Evolutionary conservation across 2,113 vertebrate genomes (phyloP).

Genomic region (Paradoxurus hermaphroditus): DNA sequence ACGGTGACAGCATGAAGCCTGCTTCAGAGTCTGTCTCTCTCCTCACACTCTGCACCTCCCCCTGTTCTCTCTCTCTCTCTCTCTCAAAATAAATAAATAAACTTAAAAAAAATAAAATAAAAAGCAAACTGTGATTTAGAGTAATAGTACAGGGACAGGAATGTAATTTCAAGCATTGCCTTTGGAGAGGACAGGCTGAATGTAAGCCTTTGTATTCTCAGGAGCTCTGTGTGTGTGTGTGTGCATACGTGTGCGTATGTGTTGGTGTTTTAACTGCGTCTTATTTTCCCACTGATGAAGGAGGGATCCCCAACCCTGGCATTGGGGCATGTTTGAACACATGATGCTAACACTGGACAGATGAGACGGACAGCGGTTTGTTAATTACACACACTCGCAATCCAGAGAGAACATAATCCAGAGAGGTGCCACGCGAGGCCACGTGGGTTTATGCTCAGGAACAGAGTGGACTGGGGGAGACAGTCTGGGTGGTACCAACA

Average conservation of each 20-base stretch:
- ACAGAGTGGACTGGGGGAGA: neutral
- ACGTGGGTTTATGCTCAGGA: neutral
- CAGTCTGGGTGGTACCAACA: neutral
- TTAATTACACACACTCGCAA: neutral
- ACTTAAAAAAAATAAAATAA: neutral
- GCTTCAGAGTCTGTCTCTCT: too few species aligned
- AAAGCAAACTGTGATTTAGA: neutral
- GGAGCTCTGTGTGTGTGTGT: neutral
- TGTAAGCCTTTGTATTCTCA: neutral
- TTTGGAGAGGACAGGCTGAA: neutral
- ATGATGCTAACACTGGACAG: neutral
- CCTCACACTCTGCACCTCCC: too few species aligned
- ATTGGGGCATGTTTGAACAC: neutral
- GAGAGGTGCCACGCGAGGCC: neutral
- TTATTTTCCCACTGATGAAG: neutral
- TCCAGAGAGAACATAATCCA: neutral
- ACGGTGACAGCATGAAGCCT: too few species aligned
- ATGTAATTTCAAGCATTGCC: neutral
- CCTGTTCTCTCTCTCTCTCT: too few species aligned
- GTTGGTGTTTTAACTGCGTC: neutral
- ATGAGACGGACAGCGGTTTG: neutral
- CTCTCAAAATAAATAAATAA: too few species aligned
- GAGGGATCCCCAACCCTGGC: neutral
- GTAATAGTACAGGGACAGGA: neutral
- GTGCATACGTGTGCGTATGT: rapidly evolving